These are phyloP conservation scores for Phodopus roborovskii DNA, from an alignment of 2,113 vertebrate genomes.

Conservation along the genomic window DNA sequence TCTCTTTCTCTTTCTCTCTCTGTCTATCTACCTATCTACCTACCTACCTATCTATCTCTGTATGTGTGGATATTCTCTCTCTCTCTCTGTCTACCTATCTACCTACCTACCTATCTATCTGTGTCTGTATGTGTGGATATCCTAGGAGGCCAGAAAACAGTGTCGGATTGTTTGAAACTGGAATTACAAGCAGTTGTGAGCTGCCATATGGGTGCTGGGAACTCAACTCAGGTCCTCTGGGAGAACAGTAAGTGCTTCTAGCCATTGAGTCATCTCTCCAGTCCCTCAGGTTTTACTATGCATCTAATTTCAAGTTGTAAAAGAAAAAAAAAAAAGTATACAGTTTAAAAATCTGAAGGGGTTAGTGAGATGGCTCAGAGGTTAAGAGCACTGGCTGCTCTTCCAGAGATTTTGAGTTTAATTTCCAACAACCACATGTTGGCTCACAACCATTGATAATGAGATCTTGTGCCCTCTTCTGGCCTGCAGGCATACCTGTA, in stretches of 20 bases:
- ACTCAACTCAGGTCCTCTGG: too few species aligned
- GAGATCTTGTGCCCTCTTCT: neutral
- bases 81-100: too few species aligned
- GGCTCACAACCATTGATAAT: neutral
- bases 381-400: neutral
- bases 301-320: slow-evolving; percentile 2
- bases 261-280: neutral
- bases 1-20: too few species aligned
- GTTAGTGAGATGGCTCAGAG: neutral
- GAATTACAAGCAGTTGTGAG: too few species aligned
- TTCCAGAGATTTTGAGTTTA: too few species aligned
- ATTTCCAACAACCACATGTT: too few species aligned
- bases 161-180: neutral
- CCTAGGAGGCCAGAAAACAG: neutral
- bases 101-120: neutral
- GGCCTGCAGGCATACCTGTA: neutral
- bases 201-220: neutral
- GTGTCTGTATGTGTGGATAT: neutral
- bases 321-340: neutral
- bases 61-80: neutral
- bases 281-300: neutral
- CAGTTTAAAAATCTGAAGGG: neutral
- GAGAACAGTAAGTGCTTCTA: neutral
- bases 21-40: neutral
- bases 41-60: neutral